phyloP scores from a whole-genome alignment of 1,140 invertebrate genomes.

The Chionoecetes opilio region DNA sequence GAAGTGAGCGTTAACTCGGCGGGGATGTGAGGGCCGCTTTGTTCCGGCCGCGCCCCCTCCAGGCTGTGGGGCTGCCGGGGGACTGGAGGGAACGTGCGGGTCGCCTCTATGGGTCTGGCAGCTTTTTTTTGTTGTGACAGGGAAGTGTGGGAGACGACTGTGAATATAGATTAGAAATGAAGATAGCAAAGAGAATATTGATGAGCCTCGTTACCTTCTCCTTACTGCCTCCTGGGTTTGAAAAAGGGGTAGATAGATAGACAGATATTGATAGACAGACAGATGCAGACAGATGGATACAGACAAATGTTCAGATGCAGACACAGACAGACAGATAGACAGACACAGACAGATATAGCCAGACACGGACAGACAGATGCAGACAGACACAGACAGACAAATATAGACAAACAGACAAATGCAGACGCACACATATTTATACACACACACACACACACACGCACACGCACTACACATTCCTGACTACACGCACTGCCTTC shows the following conservation, averaged over 20 bases:
- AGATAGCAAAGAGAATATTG: neutral
- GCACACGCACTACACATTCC: neutral
- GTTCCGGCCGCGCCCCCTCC: neutral
- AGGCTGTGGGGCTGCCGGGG: neutral
- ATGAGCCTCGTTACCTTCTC: neutral
- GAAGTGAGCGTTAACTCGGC: neutral
- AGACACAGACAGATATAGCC: neutral
- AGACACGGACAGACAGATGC: neutral
- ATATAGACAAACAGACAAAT: neutral
- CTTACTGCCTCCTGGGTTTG: neutral
- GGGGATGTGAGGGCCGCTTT: neutral
- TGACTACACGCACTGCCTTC: neutral
- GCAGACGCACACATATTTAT: neutral
- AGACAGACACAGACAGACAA: neutral
- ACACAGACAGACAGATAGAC: neutral
- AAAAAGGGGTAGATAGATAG: neutral
- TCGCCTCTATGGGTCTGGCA: neutral
- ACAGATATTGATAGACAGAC: neutral
- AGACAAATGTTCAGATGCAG: neutral
- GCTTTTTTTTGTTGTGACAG: conserved; percentile 24
- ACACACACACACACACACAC: conserved; percentile 19
- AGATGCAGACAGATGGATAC: neutral
- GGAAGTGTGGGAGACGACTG: conserved; percentile 23
- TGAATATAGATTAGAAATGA: conserved; percentile 12
- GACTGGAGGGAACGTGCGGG: neutral